A percentile compares a stretch with the other conserved stretches of the same genome.
These are phyloP conservation scores for Embidobia sp. DNA, from an alignment of 2,888 invertebrate species.

Conservation along the genomic window DNA sequence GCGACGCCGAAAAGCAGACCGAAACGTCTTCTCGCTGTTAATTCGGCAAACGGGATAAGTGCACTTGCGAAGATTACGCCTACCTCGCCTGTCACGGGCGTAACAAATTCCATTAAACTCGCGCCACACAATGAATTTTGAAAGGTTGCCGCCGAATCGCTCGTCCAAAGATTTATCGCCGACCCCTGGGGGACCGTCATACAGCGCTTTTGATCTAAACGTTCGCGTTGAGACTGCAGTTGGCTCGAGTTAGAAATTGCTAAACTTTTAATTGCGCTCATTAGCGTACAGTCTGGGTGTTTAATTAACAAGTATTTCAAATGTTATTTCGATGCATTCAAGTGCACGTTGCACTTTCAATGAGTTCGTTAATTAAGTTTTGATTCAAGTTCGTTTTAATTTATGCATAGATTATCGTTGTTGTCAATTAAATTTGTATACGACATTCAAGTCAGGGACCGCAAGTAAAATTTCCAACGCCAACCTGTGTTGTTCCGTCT, in stretches of 20 bases:
- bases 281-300: conserved; percentile 1
- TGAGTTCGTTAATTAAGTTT: conserved; percentile 12
- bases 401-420: not conserved
- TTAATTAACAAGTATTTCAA: conserved; percentile 23
- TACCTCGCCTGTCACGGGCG: conserved; percentile 11
- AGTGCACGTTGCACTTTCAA: not conserved
- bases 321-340: conserved; percentile 3
- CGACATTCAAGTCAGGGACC: no score
- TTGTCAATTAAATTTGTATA: no score
- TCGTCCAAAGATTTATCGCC: conserved; percentile 1
- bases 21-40: conserved; percentile 22
- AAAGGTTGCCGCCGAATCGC: no score
- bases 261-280: conserved; percentile 23
- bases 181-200: not conserved
- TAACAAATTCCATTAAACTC: conserved; percentile 27
- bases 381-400: not conserved
- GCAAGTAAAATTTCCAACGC: no score
- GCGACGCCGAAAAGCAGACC: conserved; percentile 19
- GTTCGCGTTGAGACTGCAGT: not conserved
- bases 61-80: conserved; percentile 38
- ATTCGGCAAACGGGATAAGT: conserved; percentile 18
- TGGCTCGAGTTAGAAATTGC: not conserved
- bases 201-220: conserved; percentile 7
- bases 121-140: no score
- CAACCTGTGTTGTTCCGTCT: no score